Percentiles rank a stretch among this genome's conserved stretches.
phyloP scores from a whole-genome alignment of 2,888 invertebrate genomes.

The Galerucella nymphaeae region DNA sequence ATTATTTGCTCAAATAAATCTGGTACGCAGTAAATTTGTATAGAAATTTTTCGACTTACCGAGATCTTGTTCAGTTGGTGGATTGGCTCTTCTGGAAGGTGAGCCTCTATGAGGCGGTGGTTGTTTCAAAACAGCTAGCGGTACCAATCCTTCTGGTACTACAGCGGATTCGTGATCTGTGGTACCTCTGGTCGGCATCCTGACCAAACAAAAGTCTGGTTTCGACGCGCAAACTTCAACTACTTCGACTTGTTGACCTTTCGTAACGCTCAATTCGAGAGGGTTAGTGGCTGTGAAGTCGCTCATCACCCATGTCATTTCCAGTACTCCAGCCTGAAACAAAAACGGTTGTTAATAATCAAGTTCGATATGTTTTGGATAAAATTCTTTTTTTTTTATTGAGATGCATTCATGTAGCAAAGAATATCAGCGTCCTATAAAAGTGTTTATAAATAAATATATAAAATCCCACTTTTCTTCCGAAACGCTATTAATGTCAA shows the following conservation, averaged over 20 bases:
- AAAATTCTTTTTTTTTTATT: background rate
- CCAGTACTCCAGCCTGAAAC: constrained; percentile 79
- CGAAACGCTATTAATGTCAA: background rate
- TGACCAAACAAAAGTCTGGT: constrained; percentile 78
- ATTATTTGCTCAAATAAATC: too few species aligned
- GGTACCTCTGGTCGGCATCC: constrained; percentile 65
- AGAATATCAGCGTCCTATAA: background rate
- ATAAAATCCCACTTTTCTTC: background rate
- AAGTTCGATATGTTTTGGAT: too few species aligned
- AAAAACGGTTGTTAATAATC: constrained; percentile 36
- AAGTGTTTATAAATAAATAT: background rate
- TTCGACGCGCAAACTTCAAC: constrained; percentile 79
- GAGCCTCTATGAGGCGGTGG: constrained; percentile 74
- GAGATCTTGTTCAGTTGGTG: constrained; percentile 37
- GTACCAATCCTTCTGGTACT: constrained; percentile 84
- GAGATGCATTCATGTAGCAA: background rate
- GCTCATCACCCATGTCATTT: constrained; percentile 92
- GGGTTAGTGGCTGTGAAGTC: constrained; percentile 84
- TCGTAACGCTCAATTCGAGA: constrained; percentile 84
- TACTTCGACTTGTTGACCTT: constrained; percentile 95
- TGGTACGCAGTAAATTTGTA: too few species aligned
- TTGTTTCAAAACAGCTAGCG: constrained; percentile 81
- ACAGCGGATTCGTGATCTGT: constrained; percentile 61
- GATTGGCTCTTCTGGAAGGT: constrained; percentile 65
- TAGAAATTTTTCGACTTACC: too few species aligned